Conservation (phyloP, 1,140 invertebrate genomes). For the Drosophila yakuba region DNA sequence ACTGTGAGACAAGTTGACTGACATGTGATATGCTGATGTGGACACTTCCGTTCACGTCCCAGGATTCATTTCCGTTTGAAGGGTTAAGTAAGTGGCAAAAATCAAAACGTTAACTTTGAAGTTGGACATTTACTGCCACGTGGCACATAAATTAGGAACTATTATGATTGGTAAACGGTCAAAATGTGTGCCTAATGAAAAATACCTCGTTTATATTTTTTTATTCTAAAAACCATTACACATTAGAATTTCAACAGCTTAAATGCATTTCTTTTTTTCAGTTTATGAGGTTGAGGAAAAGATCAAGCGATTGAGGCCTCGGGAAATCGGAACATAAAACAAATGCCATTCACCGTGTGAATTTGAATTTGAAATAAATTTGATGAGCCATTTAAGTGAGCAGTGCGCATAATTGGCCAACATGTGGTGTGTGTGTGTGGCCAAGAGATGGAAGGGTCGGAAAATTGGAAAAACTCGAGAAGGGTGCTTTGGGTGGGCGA, state of each 20-base stretch:
- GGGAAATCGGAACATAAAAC: conserved; percentile 11
- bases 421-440: conserved; percentile 50
- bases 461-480: background rate
- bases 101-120: background rate
- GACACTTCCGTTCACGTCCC: conserved; percentile 27
- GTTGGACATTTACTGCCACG: no score
- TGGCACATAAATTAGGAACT: background rate
- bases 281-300: background rate
- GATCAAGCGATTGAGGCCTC: background rate
- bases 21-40: conserved; percentile 39
- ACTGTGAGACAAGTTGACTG: conserved; percentile 17
- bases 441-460: conserved; percentile 27
- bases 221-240: no score
- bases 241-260: conserved; percentile 2
- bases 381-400: conserved; percentile 60
- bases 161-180: no score
- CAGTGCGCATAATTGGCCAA: conserved; percentile 70
- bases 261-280: background rate
- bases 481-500: no score
- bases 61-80: conserved; percentile 55
- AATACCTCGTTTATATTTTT: no score
- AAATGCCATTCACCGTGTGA: conserved; percentile 21
- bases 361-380: conserved; percentile 29
- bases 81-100: conserved; percentile 24
- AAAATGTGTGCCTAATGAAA: no score